These are phyloP conservation scores for Drymodes brunneopygia DNA, from an alignment of 2,113 vertebrate genomes.

Conservation along the genomic window DNA sequence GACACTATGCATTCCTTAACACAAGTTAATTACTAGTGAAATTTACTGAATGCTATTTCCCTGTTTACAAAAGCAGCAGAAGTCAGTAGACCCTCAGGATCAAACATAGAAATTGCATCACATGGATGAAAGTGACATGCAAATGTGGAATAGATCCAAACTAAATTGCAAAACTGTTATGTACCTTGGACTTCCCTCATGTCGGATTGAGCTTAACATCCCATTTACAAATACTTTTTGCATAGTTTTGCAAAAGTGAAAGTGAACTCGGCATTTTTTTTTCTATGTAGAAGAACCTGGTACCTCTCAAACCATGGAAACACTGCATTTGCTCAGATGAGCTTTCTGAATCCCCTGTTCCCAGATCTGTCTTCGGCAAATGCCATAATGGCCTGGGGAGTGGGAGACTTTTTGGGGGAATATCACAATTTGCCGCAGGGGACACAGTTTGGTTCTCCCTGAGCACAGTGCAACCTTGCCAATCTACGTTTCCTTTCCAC, in stretches of 20 bases:
- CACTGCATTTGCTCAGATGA: background rate
- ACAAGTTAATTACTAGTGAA: background rate
- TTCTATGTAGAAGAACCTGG: background rate
- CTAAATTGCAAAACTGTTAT: background rate
- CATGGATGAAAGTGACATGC: background rate
- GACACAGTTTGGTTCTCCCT: background rate
- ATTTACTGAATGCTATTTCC: background rate
- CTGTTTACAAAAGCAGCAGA: background rate
- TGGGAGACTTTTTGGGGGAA: background rate
- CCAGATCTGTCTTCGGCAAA: background rate
- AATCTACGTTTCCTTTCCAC: background rate
- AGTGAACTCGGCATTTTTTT: background rate
- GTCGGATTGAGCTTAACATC: background rate
- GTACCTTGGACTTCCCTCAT: background rate
- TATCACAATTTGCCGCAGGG: background rate
- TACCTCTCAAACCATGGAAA: background rate
- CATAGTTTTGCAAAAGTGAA: background rate
- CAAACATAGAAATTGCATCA: background rate
- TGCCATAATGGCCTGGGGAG: accelerated
- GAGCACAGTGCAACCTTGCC: background rate
- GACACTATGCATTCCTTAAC: background rate
- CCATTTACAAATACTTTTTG: background rate
- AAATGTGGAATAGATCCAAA: background rate
- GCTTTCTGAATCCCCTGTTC: background rate
- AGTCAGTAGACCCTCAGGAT: background rate